These are phyloP conservation scores for Hestina assimilis DNA, from an alignment of 1,140 invertebrate genomes.

Conservation along the genomic window DNA sequence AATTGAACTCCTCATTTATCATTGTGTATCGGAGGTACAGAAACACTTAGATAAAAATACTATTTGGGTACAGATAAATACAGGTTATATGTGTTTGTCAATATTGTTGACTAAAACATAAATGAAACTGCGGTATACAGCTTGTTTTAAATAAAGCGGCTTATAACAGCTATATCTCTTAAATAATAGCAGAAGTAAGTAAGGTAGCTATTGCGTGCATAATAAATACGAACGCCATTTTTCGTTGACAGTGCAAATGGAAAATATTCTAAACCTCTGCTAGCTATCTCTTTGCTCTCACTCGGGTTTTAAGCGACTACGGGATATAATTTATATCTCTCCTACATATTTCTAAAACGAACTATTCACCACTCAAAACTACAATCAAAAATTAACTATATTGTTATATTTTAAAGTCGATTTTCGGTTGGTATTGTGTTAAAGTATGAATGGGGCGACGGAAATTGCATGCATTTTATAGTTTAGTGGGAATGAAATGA, in stretches of 20 bases:
- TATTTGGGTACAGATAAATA: too few relatives aligned
- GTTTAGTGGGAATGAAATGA: conserved; percentile 39
- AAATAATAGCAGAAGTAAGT: conserved; percentile 25
- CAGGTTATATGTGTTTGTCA: too few relatives aligned
- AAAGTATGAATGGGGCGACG: conserved; percentile 23
- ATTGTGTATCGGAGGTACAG: too few relatives aligned
- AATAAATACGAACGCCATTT: conserved; percentile 44
- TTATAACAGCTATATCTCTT: conserved; percentile 20
- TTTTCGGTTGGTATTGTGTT: background rate
- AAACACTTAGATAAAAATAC: too few relatives aligned
- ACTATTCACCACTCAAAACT: conserved; percentile 4
- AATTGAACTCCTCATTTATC: too few relatives aligned
- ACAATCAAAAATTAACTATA: conserved; percentile 21
- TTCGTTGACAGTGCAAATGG: conserved; percentile 44
- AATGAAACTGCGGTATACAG: too few relatives aligned
- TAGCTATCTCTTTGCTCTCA: conserved; percentile 43
- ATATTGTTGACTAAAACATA: too few relatives aligned
- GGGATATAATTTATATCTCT: conserved; percentile 42
- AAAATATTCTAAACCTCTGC: conserved; percentile 43
- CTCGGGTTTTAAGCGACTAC: conserved; percentile 41
- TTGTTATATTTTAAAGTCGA: conserved; percentile 1
- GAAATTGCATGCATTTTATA: conserved; percentile 39
- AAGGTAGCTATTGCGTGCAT: conserved; percentile 27
- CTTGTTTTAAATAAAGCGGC: background rate
- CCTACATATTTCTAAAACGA: conserved; percentile 27